Base-by-base conservation (phyloP, 2,888 invertebrate species). In the Melanargia galathea region DNA sequence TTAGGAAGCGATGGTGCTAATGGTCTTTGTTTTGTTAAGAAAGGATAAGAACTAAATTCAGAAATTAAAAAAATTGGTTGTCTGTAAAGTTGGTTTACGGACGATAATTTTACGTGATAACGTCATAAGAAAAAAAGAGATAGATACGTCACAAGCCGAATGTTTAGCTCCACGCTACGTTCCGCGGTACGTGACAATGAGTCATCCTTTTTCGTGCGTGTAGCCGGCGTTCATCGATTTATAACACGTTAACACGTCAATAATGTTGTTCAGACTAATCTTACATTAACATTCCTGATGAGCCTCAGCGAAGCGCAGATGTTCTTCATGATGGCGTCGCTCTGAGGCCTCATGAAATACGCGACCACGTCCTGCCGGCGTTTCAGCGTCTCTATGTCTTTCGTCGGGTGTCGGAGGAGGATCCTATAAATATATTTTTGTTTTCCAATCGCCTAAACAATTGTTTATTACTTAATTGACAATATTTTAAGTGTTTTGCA, bases 341-440 rank as follows among this genome's bases (percentile, higher is more conserved):
- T 94, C 51, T 92, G 87, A 0, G 94, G 91, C 58, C 93, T 85
- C 73, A 92, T 82, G 76, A 95, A 95, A 83, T 94, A 96, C 11
- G 92, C 90, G 10, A 97, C 92, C 24, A 95, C 95, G 69, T 95
- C 93, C 64, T 95, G 93, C 10, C 97, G 92, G 48, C 93, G 92
- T 33, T 92, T 84, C 16, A 97, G 83, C 8, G 92, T 83, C 0
- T 82, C 76, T 1, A 93, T 73, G 77, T 96, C 92, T 55, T 92
- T 93, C 0, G 94, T 93, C 0, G 97, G 97, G 71, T 94, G 94
- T 66, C 94, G 92, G 67, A 97, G 92, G 73, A 96, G 92, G 33
- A 93, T 90, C 77, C 96, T 96, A 70, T 5, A 10, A 51, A 6
- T 20, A 1, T 26, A 35, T 13, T 35, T 30, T 30, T 30, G 8